Evolutionary conservation across 2,888 invertebrate species (phyloP), one percentile per base, ranked within the genome.

Genomic region (Orchestes rusci): DNA sequence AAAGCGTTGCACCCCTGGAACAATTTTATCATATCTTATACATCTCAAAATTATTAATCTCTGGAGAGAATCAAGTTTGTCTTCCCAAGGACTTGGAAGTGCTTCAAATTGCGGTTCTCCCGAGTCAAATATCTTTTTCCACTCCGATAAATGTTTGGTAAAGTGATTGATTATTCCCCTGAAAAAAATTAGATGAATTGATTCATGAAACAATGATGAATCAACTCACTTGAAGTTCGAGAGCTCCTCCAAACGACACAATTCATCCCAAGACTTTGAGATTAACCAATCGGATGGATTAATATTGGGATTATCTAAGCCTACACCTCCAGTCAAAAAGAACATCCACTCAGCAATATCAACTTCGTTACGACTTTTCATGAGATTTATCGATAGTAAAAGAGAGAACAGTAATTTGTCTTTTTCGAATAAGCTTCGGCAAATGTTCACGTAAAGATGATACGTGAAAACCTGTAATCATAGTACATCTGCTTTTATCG

Each of bases 381-480:
- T 66, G 69, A 84, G 69, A 59, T 90, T 89, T 20, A 87, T 73
- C 10, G 80, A 74, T 53, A 90, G 69, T 52, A 88, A 66, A 45
- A 91, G 68, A 7, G 88, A 89, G 69, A 94, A 94, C 38, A 95
- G 76, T 39, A 94, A 71, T 70, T 95, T 94, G 67, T 96, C 92
- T 75, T 91, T 89, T 67, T 94, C 94, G 68, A 95, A 94, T 29
- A 96, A 72, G 62, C 94, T 94, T 57, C 94, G 78, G 63, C 94
- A 92, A 57, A 95, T 88, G 64, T 93, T 95, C 16, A 81, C 74
- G 61, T 93, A 95, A 1, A 95, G 73, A 10, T 87, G 91, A 61
- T 86, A 89, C 0, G 92, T 93, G 65, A 95, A 94, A 64, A 83
- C 83, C 51, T 51, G 27, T 5, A 41, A 41, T 17, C 35, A 7